Evolutionary conservation across 2,113 vertebrate species (phyloP).

Genomic region (Steatornis caripensis): DNA sequence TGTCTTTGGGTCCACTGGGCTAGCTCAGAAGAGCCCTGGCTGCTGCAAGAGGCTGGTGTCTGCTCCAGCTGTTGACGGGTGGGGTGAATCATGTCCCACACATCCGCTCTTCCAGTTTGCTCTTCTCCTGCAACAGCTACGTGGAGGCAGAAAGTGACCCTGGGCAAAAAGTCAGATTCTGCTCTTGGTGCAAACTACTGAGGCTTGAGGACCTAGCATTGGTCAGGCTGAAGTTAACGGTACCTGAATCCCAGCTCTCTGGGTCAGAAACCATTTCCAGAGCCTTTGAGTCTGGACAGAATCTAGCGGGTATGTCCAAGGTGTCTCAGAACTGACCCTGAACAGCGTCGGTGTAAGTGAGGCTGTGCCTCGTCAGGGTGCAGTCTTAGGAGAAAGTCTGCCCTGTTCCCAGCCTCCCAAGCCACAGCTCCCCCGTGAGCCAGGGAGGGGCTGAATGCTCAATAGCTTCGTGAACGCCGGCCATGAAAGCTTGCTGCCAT

Average conservation of each 20-base stretch:
- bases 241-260: background rate
- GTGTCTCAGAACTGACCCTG: background rate
- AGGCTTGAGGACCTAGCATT: background rate
- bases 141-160: background rate
- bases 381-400: background rate
- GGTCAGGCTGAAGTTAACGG: background rate
- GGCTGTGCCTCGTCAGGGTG: background rate
- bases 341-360: background rate
- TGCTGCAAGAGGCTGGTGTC: background rate
- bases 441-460: background rate
- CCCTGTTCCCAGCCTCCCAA: background rate
- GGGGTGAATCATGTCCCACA: background rate
- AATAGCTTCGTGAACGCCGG: background rate
- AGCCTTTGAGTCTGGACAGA: background rate
- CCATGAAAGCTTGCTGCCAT: background rate
- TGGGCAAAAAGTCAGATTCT: background rate
- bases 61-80: background rate
- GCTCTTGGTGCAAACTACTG: background rate
- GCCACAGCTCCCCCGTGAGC: background rate
- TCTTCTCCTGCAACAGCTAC: background rate
- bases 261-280: background rate
- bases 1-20: background rate
- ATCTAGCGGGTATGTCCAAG: background rate
- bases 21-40: background rate
- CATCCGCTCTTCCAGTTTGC: background rate